Base-by-base conservation (phyloP, 1,140 invertebrate species). In the Ruditapes philippinarum region DNA sequence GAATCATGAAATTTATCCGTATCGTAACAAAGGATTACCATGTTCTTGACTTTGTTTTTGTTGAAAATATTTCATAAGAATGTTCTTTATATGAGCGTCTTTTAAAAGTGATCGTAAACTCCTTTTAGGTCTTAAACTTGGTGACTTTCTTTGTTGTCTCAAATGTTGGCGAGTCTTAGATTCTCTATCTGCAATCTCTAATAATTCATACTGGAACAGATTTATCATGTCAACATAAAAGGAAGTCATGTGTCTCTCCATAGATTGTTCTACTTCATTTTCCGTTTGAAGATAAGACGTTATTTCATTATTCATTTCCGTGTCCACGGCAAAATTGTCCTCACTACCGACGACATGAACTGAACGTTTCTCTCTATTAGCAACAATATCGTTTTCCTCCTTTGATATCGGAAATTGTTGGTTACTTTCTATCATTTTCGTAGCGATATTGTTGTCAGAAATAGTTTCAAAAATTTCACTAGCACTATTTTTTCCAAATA, bases 101-200 rank as follows among this genome's bases (percentile, higher is more conserved):
- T 51, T 54, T 33, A 51, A 22, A 78, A 51, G 74, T 57, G n/a
- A 3, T 33, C 45, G n/a, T 5, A 78, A 33, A 17, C 45, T 78
- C 36, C 74, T n/a, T 51, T 78, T 78, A 17, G 74, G 74, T 54
- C 74, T 78, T 54, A 38, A 78, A 33, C 74, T 51, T 9, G 74
- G 74, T n/a, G n/a, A n/a, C 28, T 28, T 36, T 31, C 70, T 74
- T 14, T n/a, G 42, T 49, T 51, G 45, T 74, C 70, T 74, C 17
- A 28, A 4, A 25, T 5, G 42, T 49, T 74, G 17, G 3, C 25
- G 38, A 28, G 2, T 28, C 9, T 14, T 1, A 0, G 19, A 2
- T 49, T 74, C 40, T 31, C 25, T 45, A 3, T 45, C 14, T 5
- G 70, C 38, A 74, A 49, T 11, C 25, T 74, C 25, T 74, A 28